phyloP scores from a whole-genome alignment of 2,113 vertebrate genomes.

The Channa maculata region DNA sequence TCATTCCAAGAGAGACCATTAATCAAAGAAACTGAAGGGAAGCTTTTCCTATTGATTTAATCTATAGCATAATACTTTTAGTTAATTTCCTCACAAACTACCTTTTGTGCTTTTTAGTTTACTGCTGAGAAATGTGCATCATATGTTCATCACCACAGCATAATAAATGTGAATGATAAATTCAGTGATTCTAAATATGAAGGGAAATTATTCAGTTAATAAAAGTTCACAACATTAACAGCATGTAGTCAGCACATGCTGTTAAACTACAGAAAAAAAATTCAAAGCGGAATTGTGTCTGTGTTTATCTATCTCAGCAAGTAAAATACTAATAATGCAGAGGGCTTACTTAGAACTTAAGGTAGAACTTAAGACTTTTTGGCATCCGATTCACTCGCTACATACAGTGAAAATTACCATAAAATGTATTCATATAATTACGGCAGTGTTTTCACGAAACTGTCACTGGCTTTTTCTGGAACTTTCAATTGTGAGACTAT shows the following conservation, averaged over 20 bases:
- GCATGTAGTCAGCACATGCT: not conserved
- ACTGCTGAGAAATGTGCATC: slow-evolving; percentile 7
- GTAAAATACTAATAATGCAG: no score
- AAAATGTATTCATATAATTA: no score
- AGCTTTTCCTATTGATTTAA: slow-evolving; percentile 79
- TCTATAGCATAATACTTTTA: slow-evolving; percentile 69
- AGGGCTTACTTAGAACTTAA: no score
- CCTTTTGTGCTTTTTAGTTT: slow-evolving; percentile 28
- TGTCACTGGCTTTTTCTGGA: no score
- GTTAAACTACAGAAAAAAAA: no score
- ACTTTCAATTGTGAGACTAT: no score
- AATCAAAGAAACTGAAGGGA: slow-evolving; percentile 75
- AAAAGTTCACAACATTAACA: not conserved
- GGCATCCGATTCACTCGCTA: no score
- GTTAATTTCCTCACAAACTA: slow-evolving; percentile 64
- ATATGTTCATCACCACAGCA: not conserved
- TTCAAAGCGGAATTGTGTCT: no score
- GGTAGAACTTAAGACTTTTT: no score
- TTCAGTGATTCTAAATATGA: not conserved
- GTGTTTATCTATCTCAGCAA: no score
- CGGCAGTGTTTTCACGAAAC: no score
- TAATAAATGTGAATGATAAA: slow-evolving; percentile 16
- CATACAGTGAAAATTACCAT: no score
- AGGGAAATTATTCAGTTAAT: not conserved
- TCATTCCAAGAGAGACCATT: slow-evolving; percentile 71